Percentiles rank a stretch among this genome's conserved stretches.
These are phyloP conservation scores for Drymonia ruficornis DNA, from an alignment of 2,888 invertebrate species.

Conservation along the genomic window DNA sequence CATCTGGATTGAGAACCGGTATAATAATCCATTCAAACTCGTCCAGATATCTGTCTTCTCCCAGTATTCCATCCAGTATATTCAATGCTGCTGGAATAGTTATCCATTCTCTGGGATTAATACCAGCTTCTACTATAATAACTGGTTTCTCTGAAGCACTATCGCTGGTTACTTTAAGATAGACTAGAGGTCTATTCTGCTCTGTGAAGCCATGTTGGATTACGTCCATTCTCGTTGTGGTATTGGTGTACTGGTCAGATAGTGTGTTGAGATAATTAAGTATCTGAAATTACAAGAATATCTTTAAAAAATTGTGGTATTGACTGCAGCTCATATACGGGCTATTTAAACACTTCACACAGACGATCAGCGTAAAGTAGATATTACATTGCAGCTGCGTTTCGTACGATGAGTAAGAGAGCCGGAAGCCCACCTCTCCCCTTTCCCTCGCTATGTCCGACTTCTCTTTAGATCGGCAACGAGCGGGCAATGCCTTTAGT, in stretches of 20 bases:
- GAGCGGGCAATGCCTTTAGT: no score
- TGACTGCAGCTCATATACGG: no score
- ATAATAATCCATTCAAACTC: constrained; percentile 87
- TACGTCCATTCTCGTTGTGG: constrained; percentile 44
- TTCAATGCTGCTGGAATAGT: constrained; percentile 87
- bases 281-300: constrained; percentile 56
- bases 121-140: constrained; percentile 85
- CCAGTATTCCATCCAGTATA: constrained; percentile 85
- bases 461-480: no score
- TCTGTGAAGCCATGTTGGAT: constrained; percentile 56
- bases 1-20: constrained; percentile 90
- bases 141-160: constrained; percentile 68
- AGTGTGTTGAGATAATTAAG: constrained; percentile 50
- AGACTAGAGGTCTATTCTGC: constrained; percentile 59
- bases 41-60: constrained; percentile 74
- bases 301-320: no score
- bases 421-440: no score
- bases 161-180: constrained; percentile 75
- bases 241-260: constrained; percentile 41
- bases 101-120: constrained; percentile 90
- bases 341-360: no score
- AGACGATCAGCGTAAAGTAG: no score
- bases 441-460: no score
- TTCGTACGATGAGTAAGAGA: no score
- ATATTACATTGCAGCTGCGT: no score